Evolutionary conservation across 2,113 vertebrate genomes (phyloP).

Genomic region (Periophthalmodon schlosseri): DNA sequence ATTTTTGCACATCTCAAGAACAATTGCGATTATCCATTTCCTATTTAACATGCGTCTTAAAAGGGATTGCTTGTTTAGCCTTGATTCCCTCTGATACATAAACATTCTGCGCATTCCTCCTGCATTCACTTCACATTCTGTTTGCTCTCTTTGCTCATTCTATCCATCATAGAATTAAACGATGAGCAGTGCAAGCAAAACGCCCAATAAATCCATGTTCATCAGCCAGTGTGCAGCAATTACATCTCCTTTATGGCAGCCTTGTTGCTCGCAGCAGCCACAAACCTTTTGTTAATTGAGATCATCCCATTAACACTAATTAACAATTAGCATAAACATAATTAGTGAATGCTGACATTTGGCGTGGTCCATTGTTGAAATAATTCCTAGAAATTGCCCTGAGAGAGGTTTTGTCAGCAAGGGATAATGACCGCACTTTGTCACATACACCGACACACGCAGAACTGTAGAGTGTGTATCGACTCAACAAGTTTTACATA

Average conservation of each 20-base stretch:
- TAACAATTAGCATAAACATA: slow-evolving; percentile 99
- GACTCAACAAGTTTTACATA: neutral
- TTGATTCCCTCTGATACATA: slow-evolving; percentile 1
- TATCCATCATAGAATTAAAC: slow-evolving; percentile 66
- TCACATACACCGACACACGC: slow-evolving; percentile 31
- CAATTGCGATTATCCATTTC: no score
- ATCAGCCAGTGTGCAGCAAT: slow-evolving; percentile 76
- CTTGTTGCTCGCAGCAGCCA: slow-evolving; percentile 58
- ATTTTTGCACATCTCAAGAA: no score
- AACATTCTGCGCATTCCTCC: slow-evolving; percentile 7
- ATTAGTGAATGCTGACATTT: slow-evolving; percentile 97
- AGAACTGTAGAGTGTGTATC: neutral
- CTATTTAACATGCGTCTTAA: neutral
- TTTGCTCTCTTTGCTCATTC: slow-evolving; percentile 23
- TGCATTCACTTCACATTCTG: neutral
- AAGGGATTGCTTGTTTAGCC: neutral
- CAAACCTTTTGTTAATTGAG: slow-evolving; percentile 95
- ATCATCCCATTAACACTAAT: slow-evolving; percentile 95
- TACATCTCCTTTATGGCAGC: slow-evolving; percentile 77
- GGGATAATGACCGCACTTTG: slow-evolving; percentile 83
- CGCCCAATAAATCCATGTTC: slow-evolving; percentile 78
- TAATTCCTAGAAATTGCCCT: slow-evolving; percentile 95
- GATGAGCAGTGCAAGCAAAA: slow-evolving; percentile 58
- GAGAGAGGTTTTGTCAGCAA: slow-evolving; percentile 90
- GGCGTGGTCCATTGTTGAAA: slow-evolving; percentile 94